Percentiles rank a stretch among this genome's conserved stretches.
phyloP scores from a whole-genome alignment of 2,888 invertebrate species.

The Subacronicta megacephala region DNA sequence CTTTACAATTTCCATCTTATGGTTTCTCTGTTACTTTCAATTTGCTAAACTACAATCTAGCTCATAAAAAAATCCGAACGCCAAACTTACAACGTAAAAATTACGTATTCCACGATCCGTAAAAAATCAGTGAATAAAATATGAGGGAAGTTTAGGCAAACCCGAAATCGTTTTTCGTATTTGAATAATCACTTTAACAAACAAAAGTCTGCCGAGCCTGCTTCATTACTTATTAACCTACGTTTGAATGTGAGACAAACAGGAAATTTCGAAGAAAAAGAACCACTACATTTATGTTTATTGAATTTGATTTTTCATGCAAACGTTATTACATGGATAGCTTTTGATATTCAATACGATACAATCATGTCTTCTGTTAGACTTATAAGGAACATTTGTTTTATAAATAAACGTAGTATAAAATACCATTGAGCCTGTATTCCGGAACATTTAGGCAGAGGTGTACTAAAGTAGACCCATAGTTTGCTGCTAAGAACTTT shows the following conservation, averaged over 20 bases:
- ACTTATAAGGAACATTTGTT: background rate
- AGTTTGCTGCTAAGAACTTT: too few species aligned
- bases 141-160: constrained; percentile 87
- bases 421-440: too few species aligned
- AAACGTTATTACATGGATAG: constrained; percentile 20
- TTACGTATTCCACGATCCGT: constrained; percentile 81
- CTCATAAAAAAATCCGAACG: constrained; percentile 56
- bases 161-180: constrained; percentile 88
- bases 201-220: constrained; percentile 84
- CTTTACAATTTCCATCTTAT: constrained; percentile 34
- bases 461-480: too few species aligned
- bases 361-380: background rate
- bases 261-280: constrained; percentile 55
- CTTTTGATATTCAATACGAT: constrained; percentile 12
- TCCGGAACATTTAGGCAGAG: too few species aligned
- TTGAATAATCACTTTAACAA: constrained; percentile 89
- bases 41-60: constrained; percentile 49
- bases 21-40: constrained; percentile 36
- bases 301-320: constrained; percentile 47
- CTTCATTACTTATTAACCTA: constrained; percentile 88
- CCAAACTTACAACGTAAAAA: constrained; percentile 76
- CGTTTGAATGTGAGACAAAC: constrained; percentile 76
- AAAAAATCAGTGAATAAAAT: constrained; percentile 88
- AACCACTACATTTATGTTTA: constrained; percentile 38
- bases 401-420: background rate